Evolutionary conservation across 2,113 vertebrate species (phyloP).

Genomic region (Caracal caracal): DNA sequence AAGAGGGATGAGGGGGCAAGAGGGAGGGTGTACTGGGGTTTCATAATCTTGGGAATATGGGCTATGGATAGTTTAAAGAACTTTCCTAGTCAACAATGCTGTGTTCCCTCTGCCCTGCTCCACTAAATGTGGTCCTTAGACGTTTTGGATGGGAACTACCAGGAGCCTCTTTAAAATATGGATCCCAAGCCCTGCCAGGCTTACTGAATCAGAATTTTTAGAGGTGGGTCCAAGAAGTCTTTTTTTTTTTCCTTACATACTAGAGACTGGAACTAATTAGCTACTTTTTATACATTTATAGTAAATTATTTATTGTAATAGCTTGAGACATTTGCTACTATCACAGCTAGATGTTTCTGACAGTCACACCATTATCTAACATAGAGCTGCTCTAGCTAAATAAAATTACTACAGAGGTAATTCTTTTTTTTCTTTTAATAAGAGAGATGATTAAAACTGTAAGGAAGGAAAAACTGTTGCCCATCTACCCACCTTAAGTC

Average conservation of each 20-base stretch:
- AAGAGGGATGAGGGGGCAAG: neutral
- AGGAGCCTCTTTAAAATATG: neutral
- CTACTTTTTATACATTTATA: neutral
- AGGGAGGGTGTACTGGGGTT: neutral
- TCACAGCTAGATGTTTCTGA: neutral
- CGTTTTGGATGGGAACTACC: neutral
- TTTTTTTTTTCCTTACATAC: neutral
- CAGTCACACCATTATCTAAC: neutral
- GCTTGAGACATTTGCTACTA: neutral
- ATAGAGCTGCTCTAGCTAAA: conserved; percentile 8
- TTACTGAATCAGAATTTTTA: neutral
- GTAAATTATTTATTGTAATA: neutral
- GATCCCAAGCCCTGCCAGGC: neutral
- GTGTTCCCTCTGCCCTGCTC: fast-evolving
- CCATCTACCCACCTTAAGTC: neutral
- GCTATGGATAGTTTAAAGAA: neutral
- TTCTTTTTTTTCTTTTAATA: neutral
- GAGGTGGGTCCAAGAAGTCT: neutral
- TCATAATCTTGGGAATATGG: neutral
- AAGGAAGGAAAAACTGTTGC: neutral
- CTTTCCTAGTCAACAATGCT: neutral
- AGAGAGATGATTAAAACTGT: neutral
- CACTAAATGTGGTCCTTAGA: neutral
- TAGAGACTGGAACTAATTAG: neutral
- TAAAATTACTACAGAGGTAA: neutral